Evolutionary conservation across 2,888 invertebrate genomes (phyloP).

Genomic region (Rotaria magnacalcarata): DNA sequence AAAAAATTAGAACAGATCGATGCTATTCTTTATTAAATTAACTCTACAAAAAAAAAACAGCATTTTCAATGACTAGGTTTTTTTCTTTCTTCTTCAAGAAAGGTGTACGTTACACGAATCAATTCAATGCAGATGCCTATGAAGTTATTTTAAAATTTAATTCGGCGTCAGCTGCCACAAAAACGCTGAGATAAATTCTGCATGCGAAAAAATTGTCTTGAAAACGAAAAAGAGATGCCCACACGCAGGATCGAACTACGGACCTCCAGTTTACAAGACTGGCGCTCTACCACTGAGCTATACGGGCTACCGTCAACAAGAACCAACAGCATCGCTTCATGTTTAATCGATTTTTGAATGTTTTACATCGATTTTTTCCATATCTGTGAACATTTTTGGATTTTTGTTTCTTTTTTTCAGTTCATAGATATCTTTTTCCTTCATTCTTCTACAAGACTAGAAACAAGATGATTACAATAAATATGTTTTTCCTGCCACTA

Average conservation of each 20-base stretch:
- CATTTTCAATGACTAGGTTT: too few species aligned
- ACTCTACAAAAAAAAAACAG: too few species aligned
- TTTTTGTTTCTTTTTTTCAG: neutral
- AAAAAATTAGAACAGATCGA: too few species aligned
- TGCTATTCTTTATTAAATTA: too few species aligned
- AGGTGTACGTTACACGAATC: too few species aligned
- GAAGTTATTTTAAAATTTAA: too few species aligned
- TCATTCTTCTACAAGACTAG: neutral
- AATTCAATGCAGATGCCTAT: too few species aligned
- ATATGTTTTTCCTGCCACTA: neutral
- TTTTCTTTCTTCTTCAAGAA: too few species aligned
- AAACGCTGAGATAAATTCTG: too few species aligned
- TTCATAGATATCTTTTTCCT: neutral
- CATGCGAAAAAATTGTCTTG: neutral
- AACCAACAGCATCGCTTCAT: too few species aligned
- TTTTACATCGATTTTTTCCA: neutral
- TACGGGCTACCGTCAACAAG: neutral
- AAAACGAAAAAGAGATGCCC: neutral
- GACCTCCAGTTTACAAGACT: conserved; percentile 31
- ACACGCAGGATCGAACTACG: conserved; percentile 25
- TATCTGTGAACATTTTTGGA: neutral
- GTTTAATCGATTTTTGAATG: too few species aligned
- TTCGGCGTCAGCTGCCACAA: too few species aligned
- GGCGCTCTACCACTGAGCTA: conserved; percentile 31
- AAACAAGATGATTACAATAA: neutral